A percentile compares a stretch with the other conserved stretches of the same genome.
Conservation (phyloP, 1,140 invertebrate species). For the Meloidogyne exigua region DNA sequence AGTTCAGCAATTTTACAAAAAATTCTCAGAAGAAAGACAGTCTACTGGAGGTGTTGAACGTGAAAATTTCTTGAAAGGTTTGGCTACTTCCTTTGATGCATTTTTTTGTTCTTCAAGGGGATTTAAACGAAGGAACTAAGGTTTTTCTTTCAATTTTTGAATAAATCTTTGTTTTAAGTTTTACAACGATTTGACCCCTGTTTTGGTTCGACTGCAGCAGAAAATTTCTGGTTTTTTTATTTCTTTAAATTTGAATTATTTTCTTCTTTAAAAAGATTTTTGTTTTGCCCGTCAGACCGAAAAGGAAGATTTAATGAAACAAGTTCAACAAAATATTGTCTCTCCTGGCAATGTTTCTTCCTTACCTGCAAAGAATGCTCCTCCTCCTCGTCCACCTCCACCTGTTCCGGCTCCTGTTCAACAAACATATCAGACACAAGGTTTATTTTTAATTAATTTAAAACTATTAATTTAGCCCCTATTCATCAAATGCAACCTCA, state of each 20-base stretch:
- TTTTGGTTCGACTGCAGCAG: slow-evolving; percentile 90
- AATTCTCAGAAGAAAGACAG: slow-evolving; percentile 70
- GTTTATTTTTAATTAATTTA: not conserved
- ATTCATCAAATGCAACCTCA: slow-evolving; percentile 34
- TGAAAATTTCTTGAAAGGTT: slow-evolving; percentile 78
- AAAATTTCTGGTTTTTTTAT: slow-evolving; percentile 71
- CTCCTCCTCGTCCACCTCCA: slow-evolving; percentile 46
- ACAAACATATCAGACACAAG: slow-evolving; percentile 22
- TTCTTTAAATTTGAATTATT: not conserved
- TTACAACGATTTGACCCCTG: slow-evolving; percentile 93
- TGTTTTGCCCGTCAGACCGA: slow-evolving; percentile 97
- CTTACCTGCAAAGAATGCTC: slow-evolving; percentile 5
- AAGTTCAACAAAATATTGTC: slow-evolving; percentile 65
- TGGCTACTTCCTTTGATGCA: slow-evolving; percentile 83
- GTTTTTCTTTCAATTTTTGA: slow-evolving; percentile 52
- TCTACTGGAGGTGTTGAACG: slow-evolving; percentile 65
- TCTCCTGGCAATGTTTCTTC: slow-evolving; percentile 6
- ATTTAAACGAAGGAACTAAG: slow-evolving; percentile 89
- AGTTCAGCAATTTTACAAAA: slow-evolving; percentile 73
- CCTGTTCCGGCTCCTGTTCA: slow-evolving; percentile 8
- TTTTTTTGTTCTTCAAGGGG: slow-evolving; percentile 84
- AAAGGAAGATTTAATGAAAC: slow-evolving; percentile 85
- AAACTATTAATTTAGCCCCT: not conserved
- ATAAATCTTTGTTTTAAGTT: slow-evolving; percentile 70
- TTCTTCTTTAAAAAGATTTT: slow-evolving; percentile 74